Evolutionary conservation across 2,888 invertebrate species (phyloP).

Genomic region (Mayetiola destructor): DNA sequence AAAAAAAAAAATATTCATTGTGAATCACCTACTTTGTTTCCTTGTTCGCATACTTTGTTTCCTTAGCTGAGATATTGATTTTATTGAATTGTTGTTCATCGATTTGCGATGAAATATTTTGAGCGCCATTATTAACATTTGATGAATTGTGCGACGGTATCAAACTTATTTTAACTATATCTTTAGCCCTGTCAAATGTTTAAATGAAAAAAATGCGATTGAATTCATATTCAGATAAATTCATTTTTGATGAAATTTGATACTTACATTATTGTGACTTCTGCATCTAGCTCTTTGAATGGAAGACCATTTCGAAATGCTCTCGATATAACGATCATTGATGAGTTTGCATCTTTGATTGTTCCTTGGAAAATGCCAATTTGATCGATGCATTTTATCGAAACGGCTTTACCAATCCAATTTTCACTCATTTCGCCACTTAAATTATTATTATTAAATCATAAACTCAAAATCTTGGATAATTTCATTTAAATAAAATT

Average conservation of each 20-base stretch:
- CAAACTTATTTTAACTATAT: constrained; percentile 61
- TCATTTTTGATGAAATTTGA: constrained; percentile 11
- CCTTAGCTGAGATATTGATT: background rate
- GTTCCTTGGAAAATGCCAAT: constrained; percentile 64
- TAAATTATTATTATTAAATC: background rate
- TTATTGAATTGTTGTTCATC: constrained; percentile 1
- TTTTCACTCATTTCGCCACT: constrained; percentile 27
- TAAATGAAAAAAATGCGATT: constrained; percentile 21
- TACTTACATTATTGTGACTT: constrained; percentile 47
- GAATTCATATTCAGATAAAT: background rate
- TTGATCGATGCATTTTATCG: constrained; percentile 63
- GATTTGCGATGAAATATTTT: background rate
- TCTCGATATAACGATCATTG: constrained; percentile 57
- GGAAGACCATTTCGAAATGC: constrained; percentile 66
- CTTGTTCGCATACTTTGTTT: background rate
- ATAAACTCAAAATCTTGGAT: background rate
- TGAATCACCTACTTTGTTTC: no score
- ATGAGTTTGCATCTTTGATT: constrained; percentile 57
- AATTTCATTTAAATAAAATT: background rate
- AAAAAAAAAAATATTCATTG: background rate
- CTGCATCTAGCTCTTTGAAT: constrained; percentile 38
- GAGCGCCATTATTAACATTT: background rate
- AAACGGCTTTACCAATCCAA: constrained; percentile 68
- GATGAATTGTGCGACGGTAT: constrained; percentile 37
- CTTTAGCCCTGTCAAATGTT: constrained; percentile 42